Percentiles rank a stretch among this genome's conserved stretches.
These are phyloP conservation scores for Melinopterus prodromus DNA, from an alignment of 2,888 invertebrate genomes.

Conservation along the genomic window DNA sequence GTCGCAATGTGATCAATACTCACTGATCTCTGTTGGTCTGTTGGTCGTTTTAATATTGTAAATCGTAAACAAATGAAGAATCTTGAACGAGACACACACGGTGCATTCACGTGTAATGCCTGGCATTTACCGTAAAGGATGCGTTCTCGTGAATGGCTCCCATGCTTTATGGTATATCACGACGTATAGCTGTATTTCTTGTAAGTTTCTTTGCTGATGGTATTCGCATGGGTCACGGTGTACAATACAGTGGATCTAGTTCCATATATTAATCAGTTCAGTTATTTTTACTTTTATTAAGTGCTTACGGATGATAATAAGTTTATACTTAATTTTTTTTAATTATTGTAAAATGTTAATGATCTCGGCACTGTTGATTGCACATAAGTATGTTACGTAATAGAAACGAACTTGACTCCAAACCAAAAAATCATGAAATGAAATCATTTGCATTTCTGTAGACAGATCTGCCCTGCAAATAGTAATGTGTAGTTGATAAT, in stretches of 20 bases:
- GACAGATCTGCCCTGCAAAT: no score
- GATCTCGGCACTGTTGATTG: no score
- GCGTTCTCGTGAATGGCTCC: not conserved
- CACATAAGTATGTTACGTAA: no score
- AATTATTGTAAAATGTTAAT: no score
- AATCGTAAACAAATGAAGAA: constrained; percentile 4
- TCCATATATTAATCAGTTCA: not conserved
- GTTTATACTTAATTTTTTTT: no score
- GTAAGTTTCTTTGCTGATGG: not conserved
- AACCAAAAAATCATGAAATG: no score
- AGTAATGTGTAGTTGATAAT: no score
- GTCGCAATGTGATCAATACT: not conserved
- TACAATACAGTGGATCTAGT: not conserved
- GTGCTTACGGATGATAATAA: no score
- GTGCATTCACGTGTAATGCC: not conserved
- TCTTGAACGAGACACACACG: not conserved
- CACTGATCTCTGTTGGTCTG: not conserved
- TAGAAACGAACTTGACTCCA: no score
- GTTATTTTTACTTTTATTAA: not conserved
- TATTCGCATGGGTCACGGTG: not conserved
- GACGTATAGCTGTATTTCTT: not conserved
- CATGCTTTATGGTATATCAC: constrained; percentile 4
- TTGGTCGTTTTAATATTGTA: not conserved
- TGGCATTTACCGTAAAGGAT: constrained; percentile 4
- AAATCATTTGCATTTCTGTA: no score